A percentile compares a stretch with the other conserved stretches of the same genome.
Conservation (phyloP, 2,797 vertebrate species). For the Sternotherus odoratus region DNA sequence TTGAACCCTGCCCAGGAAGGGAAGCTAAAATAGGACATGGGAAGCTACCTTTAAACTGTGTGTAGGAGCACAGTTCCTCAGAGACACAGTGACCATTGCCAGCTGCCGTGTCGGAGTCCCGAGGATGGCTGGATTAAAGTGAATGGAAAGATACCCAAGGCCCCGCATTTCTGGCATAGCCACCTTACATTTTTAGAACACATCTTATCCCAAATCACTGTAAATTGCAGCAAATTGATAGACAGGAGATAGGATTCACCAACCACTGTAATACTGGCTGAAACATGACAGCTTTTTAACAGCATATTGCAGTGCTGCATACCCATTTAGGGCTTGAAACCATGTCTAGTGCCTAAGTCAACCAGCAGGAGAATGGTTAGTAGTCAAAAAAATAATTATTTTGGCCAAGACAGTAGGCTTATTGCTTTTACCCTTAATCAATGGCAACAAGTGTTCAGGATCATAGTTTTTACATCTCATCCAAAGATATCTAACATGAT, state of each 20-base stretch:
- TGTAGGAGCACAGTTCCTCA: neutral
- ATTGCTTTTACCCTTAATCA: neutral
- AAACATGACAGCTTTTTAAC: neutral
- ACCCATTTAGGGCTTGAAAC: neutral
- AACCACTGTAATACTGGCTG: neutral
- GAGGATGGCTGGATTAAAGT: neutral
- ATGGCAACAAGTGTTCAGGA: neutral
- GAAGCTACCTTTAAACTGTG: neutral
- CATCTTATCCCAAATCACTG: neutral
- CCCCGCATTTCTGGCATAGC: neutral
- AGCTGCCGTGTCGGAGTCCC: neutral
- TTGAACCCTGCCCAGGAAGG: neutral
- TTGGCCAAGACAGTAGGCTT: neutral
- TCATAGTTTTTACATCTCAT: neutral
- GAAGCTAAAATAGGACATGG: neutral
- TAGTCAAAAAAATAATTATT: neutral
- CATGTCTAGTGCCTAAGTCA: neutral
- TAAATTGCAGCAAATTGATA: neutral
- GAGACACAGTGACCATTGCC: neutral
- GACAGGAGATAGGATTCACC: neutral
- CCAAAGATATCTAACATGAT: neutral
- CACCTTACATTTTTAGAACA: neutral
- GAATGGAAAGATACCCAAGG: neutral
- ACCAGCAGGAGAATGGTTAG: neutral
- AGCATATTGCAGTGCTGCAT: neutral